These are phyloP conservation scores for Ambastaia sidthimunki DNA, from an alignment of 2,797 vertebrate genomes.

Conservation along the genomic window DNA sequence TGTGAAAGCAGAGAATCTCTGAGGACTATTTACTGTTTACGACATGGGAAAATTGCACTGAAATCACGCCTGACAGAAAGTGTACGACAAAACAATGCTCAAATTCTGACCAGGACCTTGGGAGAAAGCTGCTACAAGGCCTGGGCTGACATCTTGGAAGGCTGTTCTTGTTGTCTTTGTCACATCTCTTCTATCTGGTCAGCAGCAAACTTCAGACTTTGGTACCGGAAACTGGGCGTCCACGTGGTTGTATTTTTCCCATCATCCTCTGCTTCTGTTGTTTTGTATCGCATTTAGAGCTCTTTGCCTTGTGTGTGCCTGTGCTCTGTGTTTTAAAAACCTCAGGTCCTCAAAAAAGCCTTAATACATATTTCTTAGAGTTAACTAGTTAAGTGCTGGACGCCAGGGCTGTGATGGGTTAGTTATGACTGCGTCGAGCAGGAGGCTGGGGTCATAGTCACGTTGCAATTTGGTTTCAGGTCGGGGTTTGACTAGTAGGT, in stretches of 20 bases:
- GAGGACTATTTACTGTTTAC: slow-evolving; percentile 47
- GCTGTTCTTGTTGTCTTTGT: slow-evolving; percentile 32
- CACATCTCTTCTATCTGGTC: slow-evolving; percentile 29
- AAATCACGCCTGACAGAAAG: slow-evolving; percentile 18
- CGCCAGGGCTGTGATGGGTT: slow-evolving; percentile 53
- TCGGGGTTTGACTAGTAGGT: slow-evolving; percentile 52
- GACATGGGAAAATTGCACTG: slow-evolving; percentile 52
- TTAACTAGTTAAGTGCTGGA: slow-evolving; percentile 60
- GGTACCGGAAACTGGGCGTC: slow-evolving; percentile 39
- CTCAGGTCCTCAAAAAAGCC: slow-evolving; percentile 85
- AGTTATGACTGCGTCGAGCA: slow-evolving; percentile 34
- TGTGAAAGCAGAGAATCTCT: slow-evolving; percentile 21
- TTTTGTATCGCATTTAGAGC: slow-evolving; percentile 69
- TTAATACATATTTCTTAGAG: slow-evolving; percentile 77
- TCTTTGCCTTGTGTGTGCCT: slow-evolving; percentile 85
- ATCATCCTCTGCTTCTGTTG: slow-evolving; percentile 58
- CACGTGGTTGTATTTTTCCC: slow-evolving; percentile 43
- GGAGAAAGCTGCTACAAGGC: slow-evolving; percentile 37
- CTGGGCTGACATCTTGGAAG: slow-evolving; percentile 23
- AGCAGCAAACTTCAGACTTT: slow-evolving; percentile 17
- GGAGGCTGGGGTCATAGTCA: slow-evolving; percentile 40
- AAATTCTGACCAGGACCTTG: slow-evolving; percentile 14
- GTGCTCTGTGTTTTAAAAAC: slow-evolving; percentile 81
- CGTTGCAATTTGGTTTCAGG: slow-evolving; percentile 10
- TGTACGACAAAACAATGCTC: background rate